phyloP scores from a whole-genome alignment of 2,888 invertebrate species.

The Luperina nickerlii region DNA sequence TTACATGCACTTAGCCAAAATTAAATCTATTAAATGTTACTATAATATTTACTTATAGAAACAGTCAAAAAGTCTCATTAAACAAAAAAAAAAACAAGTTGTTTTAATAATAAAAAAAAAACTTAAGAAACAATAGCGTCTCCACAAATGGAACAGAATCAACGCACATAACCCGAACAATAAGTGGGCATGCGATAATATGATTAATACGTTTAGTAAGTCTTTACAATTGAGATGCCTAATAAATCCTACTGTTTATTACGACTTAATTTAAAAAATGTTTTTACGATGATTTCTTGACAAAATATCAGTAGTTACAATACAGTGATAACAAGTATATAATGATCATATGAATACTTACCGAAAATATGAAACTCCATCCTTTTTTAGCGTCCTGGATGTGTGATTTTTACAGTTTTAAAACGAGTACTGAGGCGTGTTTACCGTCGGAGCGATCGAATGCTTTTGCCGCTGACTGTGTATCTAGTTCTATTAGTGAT shows the following conservation, averaged over 20 bases:
- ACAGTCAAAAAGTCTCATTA: not conserved
- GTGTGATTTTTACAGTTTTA: conserved; percentile 5
- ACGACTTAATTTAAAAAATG: not conserved
- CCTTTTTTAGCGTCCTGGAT: conserved; percentile 3
- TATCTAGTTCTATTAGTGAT: too few relatives aligned
- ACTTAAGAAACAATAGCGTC: too few relatives aligned
- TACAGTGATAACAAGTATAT: not conserved
- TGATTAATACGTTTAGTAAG: not conserved
- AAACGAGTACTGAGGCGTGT: conserved; percentile 4
- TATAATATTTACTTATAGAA: not conserved
- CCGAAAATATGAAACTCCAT: conserved; percentile 11
- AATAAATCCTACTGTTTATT: not conserved
- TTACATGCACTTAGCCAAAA: not conserved
- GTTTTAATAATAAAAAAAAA: too few relatives aligned
- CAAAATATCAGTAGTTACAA: not conserved
- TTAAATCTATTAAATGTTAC: not conserved
- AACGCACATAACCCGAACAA: not conserved
- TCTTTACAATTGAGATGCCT: not conserved
- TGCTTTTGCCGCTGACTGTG: too few relatives aligned
- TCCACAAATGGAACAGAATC: not conserved
- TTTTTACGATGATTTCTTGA: not conserved
- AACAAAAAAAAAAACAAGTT: not conserved
- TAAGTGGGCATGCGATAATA: not conserved
- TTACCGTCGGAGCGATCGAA: not conserved
- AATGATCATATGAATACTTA: conserved; percentile 1